Conservation (phyloP, 2,888 invertebrate genomes). For the Drosophila formosana region DNA sequence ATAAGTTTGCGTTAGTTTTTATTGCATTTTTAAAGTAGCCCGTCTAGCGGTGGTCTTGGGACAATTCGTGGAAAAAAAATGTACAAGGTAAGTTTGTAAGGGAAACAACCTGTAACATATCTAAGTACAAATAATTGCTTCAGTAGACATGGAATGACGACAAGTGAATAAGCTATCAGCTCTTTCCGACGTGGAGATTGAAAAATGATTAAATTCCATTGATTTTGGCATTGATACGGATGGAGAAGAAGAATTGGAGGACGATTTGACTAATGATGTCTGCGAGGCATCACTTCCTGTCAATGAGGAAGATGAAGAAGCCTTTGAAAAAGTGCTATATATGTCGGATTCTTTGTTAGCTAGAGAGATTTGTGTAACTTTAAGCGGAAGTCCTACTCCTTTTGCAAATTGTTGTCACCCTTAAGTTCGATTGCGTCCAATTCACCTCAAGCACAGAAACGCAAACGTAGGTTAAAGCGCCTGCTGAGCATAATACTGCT, state of each 20-base stretch:
- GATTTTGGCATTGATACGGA: constrained; percentile 10
- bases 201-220: constrained; percentile 23
- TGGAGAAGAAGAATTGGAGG: constrained; percentile 20
- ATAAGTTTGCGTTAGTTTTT: constrained; percentile 22
- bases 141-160: constrained; percentile 9
- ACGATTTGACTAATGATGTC: too few species aligned
- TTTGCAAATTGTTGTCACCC: too few species aligned
- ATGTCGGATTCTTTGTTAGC: constrained; percentile 8
- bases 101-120: too few species aligned
- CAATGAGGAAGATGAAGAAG: too few species aligned
- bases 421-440: too few species aligned
- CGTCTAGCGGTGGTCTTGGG: constrained; percentile 20
- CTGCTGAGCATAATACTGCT: too few species aligned
- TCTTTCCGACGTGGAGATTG: constrained; percentile 41
- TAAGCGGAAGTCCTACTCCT: not conserved
- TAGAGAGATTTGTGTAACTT: constrained; percentile 7
- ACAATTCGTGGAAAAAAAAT: constrained; percentile 22
- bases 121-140: too few species aligned
- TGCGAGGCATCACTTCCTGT: too few species aligned
- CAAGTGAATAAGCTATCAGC: constrained; percentile 36
- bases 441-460: too few species aligned
- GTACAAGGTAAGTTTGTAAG: not conserved
- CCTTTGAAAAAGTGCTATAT: too few species aligned
- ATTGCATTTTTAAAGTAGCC: constrained; percentile 17
- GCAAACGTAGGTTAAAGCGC: too few species aligned